These are phyloP conservation scores for Alces alces DNA, from an alignment of 2,113 vertebrate species.

Conservation along the genomic window DNA sequence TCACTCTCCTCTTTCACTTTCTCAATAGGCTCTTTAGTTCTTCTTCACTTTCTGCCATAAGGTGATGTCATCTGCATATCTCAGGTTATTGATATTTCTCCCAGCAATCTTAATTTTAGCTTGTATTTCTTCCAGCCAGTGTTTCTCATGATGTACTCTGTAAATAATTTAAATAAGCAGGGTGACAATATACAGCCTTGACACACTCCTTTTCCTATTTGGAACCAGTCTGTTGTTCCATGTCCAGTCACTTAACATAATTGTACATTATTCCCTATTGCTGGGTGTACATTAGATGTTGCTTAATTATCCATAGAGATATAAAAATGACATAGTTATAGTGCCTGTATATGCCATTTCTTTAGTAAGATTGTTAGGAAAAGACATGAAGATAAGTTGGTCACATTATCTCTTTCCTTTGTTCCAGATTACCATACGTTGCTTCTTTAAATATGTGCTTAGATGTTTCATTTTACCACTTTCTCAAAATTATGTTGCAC, in stretches of 20 bases:
- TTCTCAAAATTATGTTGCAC: background rate
- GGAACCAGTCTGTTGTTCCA: background rate
- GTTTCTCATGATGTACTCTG: background rate
- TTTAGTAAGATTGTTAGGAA: background rate
- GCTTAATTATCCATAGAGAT: background rate
- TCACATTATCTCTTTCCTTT: background rate
- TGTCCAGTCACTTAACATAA: background rate
- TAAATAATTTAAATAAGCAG: background rate
- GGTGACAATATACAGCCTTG: background rate
- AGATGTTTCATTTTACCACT: background rate
- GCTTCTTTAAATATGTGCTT: background rate
- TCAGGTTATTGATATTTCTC: background rate
- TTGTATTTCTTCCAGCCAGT: background rate
- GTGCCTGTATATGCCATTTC: background rate
- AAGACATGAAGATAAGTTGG: background rate
- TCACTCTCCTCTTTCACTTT: background rate
- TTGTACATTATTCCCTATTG: background rate
- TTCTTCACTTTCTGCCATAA: background rate
- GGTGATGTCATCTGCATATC: background rate
- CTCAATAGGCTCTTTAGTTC: background rate
- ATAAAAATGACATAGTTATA: background rate
- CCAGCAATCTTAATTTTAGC: background rate
- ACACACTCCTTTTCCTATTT: background rate
- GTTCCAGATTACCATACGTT: background rate
- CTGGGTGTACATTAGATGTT: background rate